Evolutionary conservation across 2,888 invertebrate genomes (phyloP), one percentile per base, ranked within the genome.

Genomic region (Drosophila koepferae): DNA sequence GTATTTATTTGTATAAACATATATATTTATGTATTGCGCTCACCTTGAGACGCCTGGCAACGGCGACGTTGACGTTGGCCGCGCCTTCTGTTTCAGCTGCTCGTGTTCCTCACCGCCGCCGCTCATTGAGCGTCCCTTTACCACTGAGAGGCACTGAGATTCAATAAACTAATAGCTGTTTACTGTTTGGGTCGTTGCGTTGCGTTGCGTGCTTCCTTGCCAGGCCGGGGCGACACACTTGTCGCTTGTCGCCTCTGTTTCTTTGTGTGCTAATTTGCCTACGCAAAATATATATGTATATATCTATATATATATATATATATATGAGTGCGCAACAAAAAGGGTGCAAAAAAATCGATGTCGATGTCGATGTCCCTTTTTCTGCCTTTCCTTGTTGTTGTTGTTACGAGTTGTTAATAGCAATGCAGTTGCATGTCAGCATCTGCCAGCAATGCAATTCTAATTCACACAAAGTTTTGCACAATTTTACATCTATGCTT

Each of bases 321-420:
- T 46, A 7, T 46, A 1, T 46, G 14, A 38, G 38, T 74, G 79
- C 67, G 64, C 68, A 53, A 65, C 51, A 71, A 79, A 89, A 88
- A 82, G 84, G 78, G 80, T 80, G 80, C 74, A 82, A 90, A 87
- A 86, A 87, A 88, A 84, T 84, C 84, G 84, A 84, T 82, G 81
- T 83, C 83, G 83, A 84, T 82, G 81, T 83, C 80, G 77, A 86
- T 81, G 88, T 87, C 84, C 87, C 84, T 86, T 75, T 85, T 69
- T 58, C 38, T 64, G 48, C 62, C 56, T 43, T 60, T 43, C 48
- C 43, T 44, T 55, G 40, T 65, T 51, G 55, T 41, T 62, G 28
- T 41, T 43, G 49, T 34, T 51, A 1, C 18, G 23, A 3, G 38
- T 41, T 38, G 31, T 54, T 34, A 18, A 40, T 53, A 46, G 40